Percentiles rank a stretch among this genome's conserved stretches.
Conservation (phyloP, 1,140 invertebrate genomes). For the Nylanderia fulva region DNA sequence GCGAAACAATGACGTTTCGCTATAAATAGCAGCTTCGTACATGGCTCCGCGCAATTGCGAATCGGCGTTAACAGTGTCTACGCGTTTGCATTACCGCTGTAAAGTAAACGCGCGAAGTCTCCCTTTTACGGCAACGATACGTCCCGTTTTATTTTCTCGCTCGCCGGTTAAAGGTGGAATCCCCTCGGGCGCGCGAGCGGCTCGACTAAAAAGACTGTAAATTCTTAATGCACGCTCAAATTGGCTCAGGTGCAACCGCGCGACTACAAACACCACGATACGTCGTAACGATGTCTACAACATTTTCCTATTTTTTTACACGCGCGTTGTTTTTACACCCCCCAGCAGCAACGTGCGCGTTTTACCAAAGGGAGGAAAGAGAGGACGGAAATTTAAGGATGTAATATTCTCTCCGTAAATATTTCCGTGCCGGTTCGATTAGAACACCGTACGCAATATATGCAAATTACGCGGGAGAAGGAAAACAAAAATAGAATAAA, state of each 20-base stretch:
- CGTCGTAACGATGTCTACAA: constrained; percentile 42
- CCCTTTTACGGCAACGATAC: constrained; percentile 49
- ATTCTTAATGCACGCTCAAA: constrained; percentile 64
- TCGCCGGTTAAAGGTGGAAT: constrained; percentile 16
- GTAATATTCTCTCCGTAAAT: constrained; percentile 19
- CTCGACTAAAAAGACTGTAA: constrained; percentile 58
- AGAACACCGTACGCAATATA: neutral
- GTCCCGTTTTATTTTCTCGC: constrained; percentile 42
- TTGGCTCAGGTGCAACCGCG: constrained; percentile 64
- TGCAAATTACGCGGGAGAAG: neutral
- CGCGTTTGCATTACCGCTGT: constrained; percentile 21
- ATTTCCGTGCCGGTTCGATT: constrained; percentile 12
- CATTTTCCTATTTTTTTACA: constrained; percentile 58
- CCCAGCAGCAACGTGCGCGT: neutral
- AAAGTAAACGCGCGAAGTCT: constrained; percentile 38
- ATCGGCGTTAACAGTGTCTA: constrained; percentile 26
- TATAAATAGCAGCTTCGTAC: constrained; percentile 39
- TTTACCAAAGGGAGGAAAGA: constrained; percentile 4
- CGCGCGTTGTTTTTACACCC: neutral
- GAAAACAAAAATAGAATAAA: too few species aligned
- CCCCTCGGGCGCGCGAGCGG: neutral
- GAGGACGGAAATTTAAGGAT: constrained; percentile 7
- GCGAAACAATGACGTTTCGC: constrained; percentile 60
- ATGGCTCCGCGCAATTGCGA: constrained; percentile 45
- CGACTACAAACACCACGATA: constrained; percentile 46